Evolutionary conservation across 92 coral and sea anemone genomes (phyloP), one percentile per base, ranked within the genome.

Genomic region (Ricordea florida): DNA sequence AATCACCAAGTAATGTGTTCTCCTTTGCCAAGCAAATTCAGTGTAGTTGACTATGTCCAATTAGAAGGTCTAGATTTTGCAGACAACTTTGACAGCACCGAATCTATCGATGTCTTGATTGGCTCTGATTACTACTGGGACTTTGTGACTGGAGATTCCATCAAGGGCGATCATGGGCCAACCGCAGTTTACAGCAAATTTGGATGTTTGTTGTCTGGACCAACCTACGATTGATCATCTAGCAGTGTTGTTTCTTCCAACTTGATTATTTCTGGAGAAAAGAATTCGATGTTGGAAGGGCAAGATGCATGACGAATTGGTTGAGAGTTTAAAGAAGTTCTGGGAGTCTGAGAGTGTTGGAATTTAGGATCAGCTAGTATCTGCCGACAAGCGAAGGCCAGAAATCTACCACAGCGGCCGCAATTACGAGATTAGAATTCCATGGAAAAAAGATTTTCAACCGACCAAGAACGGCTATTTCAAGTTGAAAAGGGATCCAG

Each of bases 201-300:
- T 20, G 87, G 82, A 42, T 82, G 87, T 76, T 20, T 72, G 42
- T 74, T 82, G 47, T 73, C 70, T 1, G 77, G 88, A 30, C 82
- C 88, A 51, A 38, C 45, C 11, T 16, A 82, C 9, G 61, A 60
- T 35, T 18, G 15, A n/a, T 49, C 61, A 44, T 42, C 48, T n/a
- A 63, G 59, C 28, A 32, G 46, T 25, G 40, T 33, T 36, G 76
- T 55, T 14, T 25, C 31, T 7, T 72, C 76, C n/a, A 74, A 83
- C 22, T 56, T 74, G 20, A 57, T 83, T 51, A 74, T 83, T 64
- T 66, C 88, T 16, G 88, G 68, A 36, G 68, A 11, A 37, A 10
- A 10, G 48, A 11, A 24, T 37, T 10, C 48, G 22, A 38, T 61
- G 50, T 37, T 61, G 10, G 68, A 6, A 13, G 68, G 6, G 34